These are phyloP conservation scores for Clarias platycephalus DNA, from an alignment of 2,797 vertebrate genomes.

Conservation along the genomic window DNA sequence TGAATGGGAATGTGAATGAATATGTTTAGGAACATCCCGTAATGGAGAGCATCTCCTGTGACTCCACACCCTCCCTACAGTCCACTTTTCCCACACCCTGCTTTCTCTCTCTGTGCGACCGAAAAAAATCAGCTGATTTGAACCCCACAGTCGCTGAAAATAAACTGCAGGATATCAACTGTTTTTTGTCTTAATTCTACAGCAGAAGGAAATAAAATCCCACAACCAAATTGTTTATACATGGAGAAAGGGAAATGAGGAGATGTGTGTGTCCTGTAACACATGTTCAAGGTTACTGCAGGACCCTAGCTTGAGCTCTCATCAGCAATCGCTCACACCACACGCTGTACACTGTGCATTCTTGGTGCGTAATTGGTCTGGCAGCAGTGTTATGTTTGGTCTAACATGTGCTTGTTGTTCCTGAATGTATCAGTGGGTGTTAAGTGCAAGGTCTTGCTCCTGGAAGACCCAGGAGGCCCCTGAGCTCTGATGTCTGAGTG, in stretches of 20 bases:
- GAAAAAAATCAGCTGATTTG: background rate
- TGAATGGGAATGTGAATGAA: constrained; percentile 15
- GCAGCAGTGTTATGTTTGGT: constrained; percentile 55
- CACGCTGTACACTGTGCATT: constrained; percentile 44
- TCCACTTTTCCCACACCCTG: constrained; percentile 51
- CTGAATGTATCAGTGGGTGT: constrained; percentile 48
- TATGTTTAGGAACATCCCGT: constrained; percentile 50
- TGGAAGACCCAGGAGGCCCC: constrained; percentile 34
- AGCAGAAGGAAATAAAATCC: background rate
- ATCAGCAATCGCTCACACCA: constrained; percentile 25
- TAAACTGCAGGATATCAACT: background rate
- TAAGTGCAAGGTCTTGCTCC: constrained; percentile 52
- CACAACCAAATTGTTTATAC: background rate
- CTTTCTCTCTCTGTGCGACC: constrained; percentile 8
- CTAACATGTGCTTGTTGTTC: constrained; percentile 53
- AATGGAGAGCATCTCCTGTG: constrained; percentile 43
- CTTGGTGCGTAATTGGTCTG: constrained; percentile 53
- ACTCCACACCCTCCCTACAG: constrained; percentile 39
- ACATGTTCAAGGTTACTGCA: constrained; percentile 32
- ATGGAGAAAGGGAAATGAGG: constrained; percentile 8
- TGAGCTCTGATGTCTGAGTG: constrained; percentile 52
- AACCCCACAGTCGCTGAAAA: background rate
- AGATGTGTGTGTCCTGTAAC: constrained; percentile 14
- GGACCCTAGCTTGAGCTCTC: constrained; percentile 23
- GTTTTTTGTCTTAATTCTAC: background rate